Percentiles rank a stretch among this genome's conserved stretches.
Evolutionary conservation across 2,797 vertebrate species (phyloP).

Genomic region (Danio kyathit): DNA sequence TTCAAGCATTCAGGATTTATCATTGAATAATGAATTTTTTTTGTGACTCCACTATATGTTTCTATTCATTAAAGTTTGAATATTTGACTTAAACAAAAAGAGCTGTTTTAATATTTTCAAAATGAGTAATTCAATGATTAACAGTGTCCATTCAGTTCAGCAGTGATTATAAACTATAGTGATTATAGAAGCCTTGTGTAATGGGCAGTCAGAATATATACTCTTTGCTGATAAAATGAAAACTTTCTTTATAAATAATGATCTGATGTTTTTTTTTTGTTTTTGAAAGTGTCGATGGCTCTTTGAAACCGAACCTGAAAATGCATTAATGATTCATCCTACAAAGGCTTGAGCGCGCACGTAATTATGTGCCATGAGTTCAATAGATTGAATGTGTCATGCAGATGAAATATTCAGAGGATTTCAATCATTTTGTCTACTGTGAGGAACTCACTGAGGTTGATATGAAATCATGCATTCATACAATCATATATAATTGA

Average conservation of each 20-base stretch:
- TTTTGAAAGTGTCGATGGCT: constrained; percentile 24
- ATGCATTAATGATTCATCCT: constrained; percentile 26
- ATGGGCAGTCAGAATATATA: not conserved
- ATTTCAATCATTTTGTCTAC: not conserved
- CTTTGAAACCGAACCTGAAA: constrained; percentile 34
- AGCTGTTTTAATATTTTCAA: constrained; percentile 18
- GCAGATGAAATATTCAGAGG: constrained; percentile 12
- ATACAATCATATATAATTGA: constrained; percentile 6
- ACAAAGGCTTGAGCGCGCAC: not conserved
- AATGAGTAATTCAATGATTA: constrained; percentile 30
- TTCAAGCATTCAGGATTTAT: not conserved
- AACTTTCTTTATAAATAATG: constrained; percentile 23
- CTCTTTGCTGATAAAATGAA: constrained; percentile 4
- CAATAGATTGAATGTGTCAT: constrained; percentile 19
- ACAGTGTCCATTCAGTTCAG: constrained; percentile 1
- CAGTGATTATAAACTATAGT: not conserved
- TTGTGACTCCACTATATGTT: not conserved
- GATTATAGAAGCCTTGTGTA: constrained; percentile 10
- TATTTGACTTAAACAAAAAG: not conserved
- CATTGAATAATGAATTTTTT: not conserved
- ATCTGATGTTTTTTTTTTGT: not conserved
- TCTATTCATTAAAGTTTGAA: constrained; percentile 2
- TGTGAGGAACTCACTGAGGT: constrained; percentile 3
- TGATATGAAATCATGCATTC: not conserved
- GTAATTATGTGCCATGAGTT: not conserved